phyloP scores from a whole-genome alignment of 2,113 vertebrate species.

The Chaenogobius annularis region DNA sequence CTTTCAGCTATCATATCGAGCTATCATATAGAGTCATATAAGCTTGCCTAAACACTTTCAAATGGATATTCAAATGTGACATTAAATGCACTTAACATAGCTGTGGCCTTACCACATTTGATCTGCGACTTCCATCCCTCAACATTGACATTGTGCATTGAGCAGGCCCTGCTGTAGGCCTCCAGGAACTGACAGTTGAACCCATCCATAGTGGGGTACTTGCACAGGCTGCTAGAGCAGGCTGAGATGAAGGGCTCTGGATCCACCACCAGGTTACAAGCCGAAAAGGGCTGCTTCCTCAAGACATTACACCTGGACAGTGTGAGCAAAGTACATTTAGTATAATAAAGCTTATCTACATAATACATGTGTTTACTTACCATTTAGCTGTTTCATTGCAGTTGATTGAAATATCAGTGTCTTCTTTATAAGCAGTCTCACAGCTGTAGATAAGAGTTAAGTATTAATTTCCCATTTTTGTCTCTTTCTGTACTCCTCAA shows the following conservation, averaged over 20 bases:
- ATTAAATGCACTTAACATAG: not conserved
- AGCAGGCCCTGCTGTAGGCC: slow-evolving; percentile 27
- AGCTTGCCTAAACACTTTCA: too few relatives aligned
- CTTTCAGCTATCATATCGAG: too few relatives aligned
- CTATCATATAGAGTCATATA: not conserved
- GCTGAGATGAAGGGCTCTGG: slow-evolving; percentile 35
- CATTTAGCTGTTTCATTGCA: slow-evolving; percentile 17
- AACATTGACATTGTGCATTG: not conserved
- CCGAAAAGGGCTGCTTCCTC: slow-evolving; percentile 30
- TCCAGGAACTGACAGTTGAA: slow-evolving; percentile 32
- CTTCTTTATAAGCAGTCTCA: slow-evolving; percentile 11
- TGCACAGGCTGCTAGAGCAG: slow-evolving; percentile 33
- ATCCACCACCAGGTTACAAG: slow-evolving; percentile 22
- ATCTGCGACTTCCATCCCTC: slow-evolving; percentile 15
- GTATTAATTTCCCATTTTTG: too few relatives aligned
- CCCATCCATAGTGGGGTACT: slow-evolving; percentile 30
- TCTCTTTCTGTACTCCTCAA: too few relatives aligned
- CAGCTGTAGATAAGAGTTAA: slow-evolving; percentile 29
- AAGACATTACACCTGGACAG: slow-evolving; percentile 40
- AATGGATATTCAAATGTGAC: not conserved
- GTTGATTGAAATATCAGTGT: slow-evolving; percentile 19
- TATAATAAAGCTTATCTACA: not conserved
- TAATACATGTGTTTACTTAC: slow-evolving; percentile 16
- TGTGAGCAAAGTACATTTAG: not conserved
- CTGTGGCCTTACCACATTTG: slow-evolving; percentile 22